phyloP scores from a whole-genome alignment of 1,140 invertebrate species.

The Metaphire vulgaris region DNA sequence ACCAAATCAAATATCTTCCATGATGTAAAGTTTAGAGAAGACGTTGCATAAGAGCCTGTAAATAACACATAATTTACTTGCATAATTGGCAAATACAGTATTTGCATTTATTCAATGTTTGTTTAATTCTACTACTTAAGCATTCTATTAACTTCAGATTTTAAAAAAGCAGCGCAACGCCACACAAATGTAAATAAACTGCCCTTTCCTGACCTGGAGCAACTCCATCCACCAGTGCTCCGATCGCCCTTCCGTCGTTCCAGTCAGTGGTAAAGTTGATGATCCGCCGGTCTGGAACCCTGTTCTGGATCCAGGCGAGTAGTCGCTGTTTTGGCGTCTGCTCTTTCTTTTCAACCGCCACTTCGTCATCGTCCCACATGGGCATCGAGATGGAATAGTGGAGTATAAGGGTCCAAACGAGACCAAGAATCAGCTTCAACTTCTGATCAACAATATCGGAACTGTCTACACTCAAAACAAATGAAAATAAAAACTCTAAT shows the following conservation, averaged over 20 bases:
- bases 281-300: slow-evolving; percentile 70
- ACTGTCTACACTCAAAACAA: slow-evolving; percentile 68
- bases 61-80: not conserved
- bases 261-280: slow-evolving; percentile 87
- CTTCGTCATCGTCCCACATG: slow-evolving; percentile 67
- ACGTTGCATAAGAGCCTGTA: too few relatives aligned
- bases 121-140: too few relatives aligned
- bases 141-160: not conserved
- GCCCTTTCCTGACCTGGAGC: slow-evolving; percentile 60
- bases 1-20: too few relatives aligned
- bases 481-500: too few relatives aligned
- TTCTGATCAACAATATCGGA: slow-evolving; percentile 85
- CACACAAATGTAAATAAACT: not conserved
- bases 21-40: too few relatives aligned
- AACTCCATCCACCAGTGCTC: slow-evolving; percentile 80
- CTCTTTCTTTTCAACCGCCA: slow-evolving; percentile 46
- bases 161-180: not conserved
- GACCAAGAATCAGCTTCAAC: slow-evolving; percentile 81
- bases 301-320: slow-evolving; percentile 81
- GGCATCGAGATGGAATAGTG: slow-evolving; percentile 92
- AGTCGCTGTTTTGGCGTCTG: slow-evolving; percentile 74
- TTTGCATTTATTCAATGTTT: too few relatives aligned
- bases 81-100: not conserved
- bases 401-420: slow-evolving; percentile 91
- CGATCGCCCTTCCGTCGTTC: slow-evolving; percentile 84